A percentile compares a stretch with the other conserved stretches of the same genome.
phyloP scores from a whole-genome alignment of 2,797 vertebrate species.

The Coilia nasus region DNA sequence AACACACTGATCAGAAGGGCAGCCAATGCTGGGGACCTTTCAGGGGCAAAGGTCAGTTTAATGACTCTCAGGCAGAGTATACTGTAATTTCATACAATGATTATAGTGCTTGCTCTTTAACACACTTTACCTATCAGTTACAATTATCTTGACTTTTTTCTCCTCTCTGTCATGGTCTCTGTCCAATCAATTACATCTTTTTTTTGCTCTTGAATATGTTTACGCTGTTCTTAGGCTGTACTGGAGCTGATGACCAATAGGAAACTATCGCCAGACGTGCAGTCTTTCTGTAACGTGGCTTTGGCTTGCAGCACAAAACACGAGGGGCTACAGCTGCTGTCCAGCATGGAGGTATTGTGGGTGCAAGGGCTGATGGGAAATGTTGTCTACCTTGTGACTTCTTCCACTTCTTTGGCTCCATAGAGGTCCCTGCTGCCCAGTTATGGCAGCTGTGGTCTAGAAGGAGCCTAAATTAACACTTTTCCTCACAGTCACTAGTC shows the following conservation, averaged over 20 bases:
- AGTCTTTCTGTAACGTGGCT: conserved; percentile 87
- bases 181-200: neutral
- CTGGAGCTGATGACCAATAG: conserved; percentile 79
- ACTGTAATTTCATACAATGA: too few relatives aligned
- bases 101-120: neutral
- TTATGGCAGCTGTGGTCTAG: neutral
- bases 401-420: neutral
- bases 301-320: conserved; percentile 76
- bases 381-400: neutral
- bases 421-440: conserved; percentile 11
- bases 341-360: conserved; percentile 81
- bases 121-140: neutral
- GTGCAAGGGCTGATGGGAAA: neutral
- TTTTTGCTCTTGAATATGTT: neutral
- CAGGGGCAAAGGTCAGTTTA: conserved; percentile 85
- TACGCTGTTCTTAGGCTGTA: conserved; percentile 70
- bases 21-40: conserved; percentile 78
- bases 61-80: neutral
- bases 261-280: conserved; percentile 74
- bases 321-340: conserved; percentile 86
- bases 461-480: neutral
- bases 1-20: conserved; percentile 84
- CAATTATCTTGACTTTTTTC: neutral
- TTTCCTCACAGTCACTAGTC: neutral
- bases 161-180: neutral